Percentiles rank a stretch among this genome's conserved stretches.
Conservation (phyloP, 2,797 vertebrate species). For the Florisuga fusca region DNA sequence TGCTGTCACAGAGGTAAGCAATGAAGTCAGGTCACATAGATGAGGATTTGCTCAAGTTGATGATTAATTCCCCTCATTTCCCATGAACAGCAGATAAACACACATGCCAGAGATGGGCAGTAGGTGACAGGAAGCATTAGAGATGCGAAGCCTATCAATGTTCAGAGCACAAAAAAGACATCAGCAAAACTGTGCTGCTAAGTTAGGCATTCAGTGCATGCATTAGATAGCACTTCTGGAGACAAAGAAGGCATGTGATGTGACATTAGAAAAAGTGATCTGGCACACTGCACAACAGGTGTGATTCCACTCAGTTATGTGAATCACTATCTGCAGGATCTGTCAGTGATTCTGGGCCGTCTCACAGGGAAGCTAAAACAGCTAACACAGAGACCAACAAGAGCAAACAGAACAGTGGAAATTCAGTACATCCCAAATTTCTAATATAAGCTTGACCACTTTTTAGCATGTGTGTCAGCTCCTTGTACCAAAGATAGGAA, state of each 20-base stretch:
- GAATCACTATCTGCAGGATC: background rate
- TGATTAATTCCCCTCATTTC: background rate
- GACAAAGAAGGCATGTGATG: background rate
- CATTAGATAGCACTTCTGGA: background rate
- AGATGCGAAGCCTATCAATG: background rate
- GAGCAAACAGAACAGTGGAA: background rate
- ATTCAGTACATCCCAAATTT: background rate
- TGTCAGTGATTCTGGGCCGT: background rate
- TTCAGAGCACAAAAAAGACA: background rate
- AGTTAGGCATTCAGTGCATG: background rate
- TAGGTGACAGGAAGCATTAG: background rate
- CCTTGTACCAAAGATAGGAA: background rate
- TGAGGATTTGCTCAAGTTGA: background rate
- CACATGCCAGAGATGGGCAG: background rate
- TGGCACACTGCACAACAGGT: background rate
- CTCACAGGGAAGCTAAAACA: background rate
- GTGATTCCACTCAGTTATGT: background rate
- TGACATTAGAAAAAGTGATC: background rate
- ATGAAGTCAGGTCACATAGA: rapidly evolving
- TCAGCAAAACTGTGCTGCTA: background rate
- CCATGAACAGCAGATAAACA: background rate
- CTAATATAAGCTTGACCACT: background rate
- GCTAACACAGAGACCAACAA: background rate
- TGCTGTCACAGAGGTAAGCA: conserved; percentile 92
- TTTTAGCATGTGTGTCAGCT: background rate